Evolutionary conservation across 2,113 vertebrate species (phyloP).

Genomic region (Dicaeum eximium): DNA sequence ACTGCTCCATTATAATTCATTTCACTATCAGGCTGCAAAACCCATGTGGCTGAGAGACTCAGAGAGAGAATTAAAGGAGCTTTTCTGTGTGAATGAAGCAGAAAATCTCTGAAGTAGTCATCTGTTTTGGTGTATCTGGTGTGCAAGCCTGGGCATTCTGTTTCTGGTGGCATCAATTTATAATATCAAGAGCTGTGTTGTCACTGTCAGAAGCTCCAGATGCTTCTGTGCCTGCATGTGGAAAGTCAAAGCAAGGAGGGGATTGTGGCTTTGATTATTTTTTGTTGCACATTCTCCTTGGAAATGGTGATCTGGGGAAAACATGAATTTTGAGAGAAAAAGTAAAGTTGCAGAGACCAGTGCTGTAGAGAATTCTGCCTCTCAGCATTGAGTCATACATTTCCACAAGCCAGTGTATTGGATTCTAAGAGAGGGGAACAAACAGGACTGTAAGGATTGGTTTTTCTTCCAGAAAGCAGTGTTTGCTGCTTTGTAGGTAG

Average conservation of each 20-base stretch:
- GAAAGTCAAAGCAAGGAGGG: neutral
- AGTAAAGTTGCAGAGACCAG: neutral
- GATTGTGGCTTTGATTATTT: neutral
- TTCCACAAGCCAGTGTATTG: neutral
- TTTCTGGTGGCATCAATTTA: neutral
- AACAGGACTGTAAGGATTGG: neutral
- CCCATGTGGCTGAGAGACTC: neutral
- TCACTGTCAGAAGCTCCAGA: neutral
- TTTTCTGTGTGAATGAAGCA: neutral
- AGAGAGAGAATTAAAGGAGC: neutral
- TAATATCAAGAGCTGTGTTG: neutral
- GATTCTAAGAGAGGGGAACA: neutral
- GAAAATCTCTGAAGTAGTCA: neutral
- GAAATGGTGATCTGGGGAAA: neutral
- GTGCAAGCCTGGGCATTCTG: neutral
- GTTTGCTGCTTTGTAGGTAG: conserved; percentile 4
- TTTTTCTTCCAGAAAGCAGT: neutral
- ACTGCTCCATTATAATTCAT: neutral
- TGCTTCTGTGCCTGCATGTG: neutral
- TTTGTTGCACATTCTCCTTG: neutral
- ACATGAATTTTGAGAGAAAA: neutral
- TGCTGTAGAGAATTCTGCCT: neutral
- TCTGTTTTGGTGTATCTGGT: neutral
- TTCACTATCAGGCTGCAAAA: neutral
- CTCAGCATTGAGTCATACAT: neutral